A percentile compares a stretch with the other conserved stretches of the same genome.
phyloP scores from a whole-genome alignment of 2,888 invertebrate species.

The Folsomia manolachei region DNA sequence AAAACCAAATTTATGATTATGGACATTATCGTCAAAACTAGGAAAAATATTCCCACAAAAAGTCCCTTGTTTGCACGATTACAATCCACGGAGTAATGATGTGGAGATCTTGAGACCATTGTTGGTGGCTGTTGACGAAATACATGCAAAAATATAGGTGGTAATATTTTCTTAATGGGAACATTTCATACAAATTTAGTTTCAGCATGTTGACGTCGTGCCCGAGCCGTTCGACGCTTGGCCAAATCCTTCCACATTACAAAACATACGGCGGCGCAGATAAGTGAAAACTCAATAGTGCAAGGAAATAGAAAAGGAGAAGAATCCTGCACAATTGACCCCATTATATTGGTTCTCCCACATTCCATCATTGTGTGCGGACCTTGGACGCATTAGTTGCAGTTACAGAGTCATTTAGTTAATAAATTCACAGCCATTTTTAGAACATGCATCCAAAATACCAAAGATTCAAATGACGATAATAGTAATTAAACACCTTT shows the following conservation, averaged over 20 bases:
- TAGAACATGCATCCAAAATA: too few species aligned
- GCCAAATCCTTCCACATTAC: slow-evolving; percentile 44
- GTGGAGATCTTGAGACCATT: slow-evolving; percentile 67
- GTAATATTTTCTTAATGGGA: neutral
- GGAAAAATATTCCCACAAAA: slow-evolving; percentile 81
- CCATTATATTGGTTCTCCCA: slow-evolving; percentile 58
- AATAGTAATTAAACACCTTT: slow-evolving; percentile 20
- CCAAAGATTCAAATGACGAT: too few species aligned
- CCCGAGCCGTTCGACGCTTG: slow-evolving; percentile 27
- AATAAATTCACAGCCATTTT: neutral
- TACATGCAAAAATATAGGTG: neutral
- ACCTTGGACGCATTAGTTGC: slow-evolving; percentile 17
- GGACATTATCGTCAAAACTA: slow-evolving; percentile 86
- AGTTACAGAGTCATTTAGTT: neutral
- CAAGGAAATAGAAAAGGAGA: slow-evolving; percentile 86
- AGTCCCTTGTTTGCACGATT: slow-evolving; percentile 89
- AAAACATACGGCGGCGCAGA: slow-evolving; percentile 82
- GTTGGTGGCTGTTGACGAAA: neutral
- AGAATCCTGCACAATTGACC: slow-evolving; percentile 63
- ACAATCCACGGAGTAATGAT: slow-evolving; percentile 91
- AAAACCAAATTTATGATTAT: slow-evolving; percentile 87
- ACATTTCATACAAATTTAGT: neutral
- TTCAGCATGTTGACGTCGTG: neutral
- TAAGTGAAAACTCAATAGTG: slow-evolving; percentile 84
- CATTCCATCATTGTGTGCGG: slow-evolving; percentile 53